Percentiles rank a stretch among this genome's conserved stretches.
Conservation (phyloP, 1,140 invertebrate genomes). For the Drosophila nannoptera region DNA sequence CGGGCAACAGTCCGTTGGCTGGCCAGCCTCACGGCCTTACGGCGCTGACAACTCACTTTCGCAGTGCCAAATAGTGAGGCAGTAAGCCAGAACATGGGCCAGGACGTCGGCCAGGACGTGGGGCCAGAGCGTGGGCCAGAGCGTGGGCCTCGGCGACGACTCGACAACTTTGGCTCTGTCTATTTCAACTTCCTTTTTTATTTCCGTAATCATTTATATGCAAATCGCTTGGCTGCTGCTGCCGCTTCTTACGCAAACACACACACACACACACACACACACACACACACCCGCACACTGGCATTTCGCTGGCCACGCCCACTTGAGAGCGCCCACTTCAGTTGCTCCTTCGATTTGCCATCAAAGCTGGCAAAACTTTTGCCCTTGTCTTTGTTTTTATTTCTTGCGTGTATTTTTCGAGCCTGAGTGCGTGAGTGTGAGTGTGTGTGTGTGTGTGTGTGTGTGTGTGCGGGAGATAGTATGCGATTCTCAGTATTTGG, state of each 20-base stretch:
- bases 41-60: conserved; percentile 57
- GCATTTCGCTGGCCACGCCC: conserved; percentile 37
- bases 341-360: conserved; percentile 65
- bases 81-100: conserved; percentile 12
- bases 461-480: conserved; percentile 10
- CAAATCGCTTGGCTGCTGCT: conserved; percentile 66
- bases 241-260: conserved; percentile 39
- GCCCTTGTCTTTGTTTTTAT: conserved; percentile 44
- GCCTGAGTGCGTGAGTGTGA: not conserved
- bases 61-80: conserved; percentile 23
- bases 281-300: conserved; percentile 18
- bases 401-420: conserved; percentile 32
- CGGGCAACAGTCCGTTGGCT: not conserved
- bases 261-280: conserved; percentile 26
- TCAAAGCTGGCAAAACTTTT: conserved; percentile 54
- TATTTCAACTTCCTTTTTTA: conserved; percentile 77
- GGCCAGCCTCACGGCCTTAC: conserved; percentile 6
- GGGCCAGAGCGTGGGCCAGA: not conserved
- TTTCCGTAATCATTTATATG: conserved; percentile 78
- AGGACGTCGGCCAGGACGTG: conserved; percentile 3
- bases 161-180: conserved; percentile 51
- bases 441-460: conserved; percentile 4
- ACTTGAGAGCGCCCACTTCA: conserved; percentile 35
- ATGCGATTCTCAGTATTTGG: conserved; percentile 8
- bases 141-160: conserved; percentile 20